These are phyloP conservation scores for Conopomorpha cramerella DNA, from an alignment of 1,140 invertebrate species.

Conservation along the genomic window DNA sequence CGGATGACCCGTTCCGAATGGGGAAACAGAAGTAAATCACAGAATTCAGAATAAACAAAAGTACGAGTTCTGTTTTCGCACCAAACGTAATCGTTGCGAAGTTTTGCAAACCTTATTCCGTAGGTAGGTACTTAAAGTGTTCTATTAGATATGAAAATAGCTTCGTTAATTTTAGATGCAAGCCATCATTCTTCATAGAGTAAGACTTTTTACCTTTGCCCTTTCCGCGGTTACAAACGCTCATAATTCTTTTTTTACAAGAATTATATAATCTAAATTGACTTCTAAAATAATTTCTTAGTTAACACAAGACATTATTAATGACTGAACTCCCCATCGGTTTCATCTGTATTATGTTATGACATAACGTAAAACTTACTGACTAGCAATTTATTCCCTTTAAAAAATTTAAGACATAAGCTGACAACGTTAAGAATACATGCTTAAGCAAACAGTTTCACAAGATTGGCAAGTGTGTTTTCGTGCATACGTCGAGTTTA, in stretches of 20 bases:
- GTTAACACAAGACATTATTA: too few relatives aligned
- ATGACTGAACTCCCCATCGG: too few relatives aligned
- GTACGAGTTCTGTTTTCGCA: conserved; percentile 29
- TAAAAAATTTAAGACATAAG: background rate
- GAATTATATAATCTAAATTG: too few relatives aligned
- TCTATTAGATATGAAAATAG: background rate
- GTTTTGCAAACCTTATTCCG: background rate
- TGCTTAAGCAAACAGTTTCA: background rate
- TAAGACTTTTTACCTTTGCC: too few relatives aligned
- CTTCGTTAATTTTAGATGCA: background rate
- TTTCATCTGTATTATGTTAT: background rate
- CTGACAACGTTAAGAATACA: background rate
- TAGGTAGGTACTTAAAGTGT: background rate
- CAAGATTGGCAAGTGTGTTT: too few relatives aligned
- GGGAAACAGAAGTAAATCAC: conserved; percentile 42
- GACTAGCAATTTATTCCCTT: background rate
- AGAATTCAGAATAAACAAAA: conserved; percentile 35
- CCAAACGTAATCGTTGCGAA: too few relatives aligned
- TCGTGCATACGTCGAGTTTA: too few relatives aligned
- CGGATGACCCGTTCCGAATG: conserved; percentile 25
- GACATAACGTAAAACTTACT: background rate
- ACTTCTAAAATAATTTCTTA: too few relatives aligned
- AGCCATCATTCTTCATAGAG: too few relatives aligned
- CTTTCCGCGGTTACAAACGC: too few relatives aligned
- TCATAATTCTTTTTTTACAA: too few relatives aligned